Evolutionary conservation across 2,113 vertebrate species (phyloP), one percentile per base, ranked within the genome.

Genomic region (Saccopteryx bilineata): DNA sequence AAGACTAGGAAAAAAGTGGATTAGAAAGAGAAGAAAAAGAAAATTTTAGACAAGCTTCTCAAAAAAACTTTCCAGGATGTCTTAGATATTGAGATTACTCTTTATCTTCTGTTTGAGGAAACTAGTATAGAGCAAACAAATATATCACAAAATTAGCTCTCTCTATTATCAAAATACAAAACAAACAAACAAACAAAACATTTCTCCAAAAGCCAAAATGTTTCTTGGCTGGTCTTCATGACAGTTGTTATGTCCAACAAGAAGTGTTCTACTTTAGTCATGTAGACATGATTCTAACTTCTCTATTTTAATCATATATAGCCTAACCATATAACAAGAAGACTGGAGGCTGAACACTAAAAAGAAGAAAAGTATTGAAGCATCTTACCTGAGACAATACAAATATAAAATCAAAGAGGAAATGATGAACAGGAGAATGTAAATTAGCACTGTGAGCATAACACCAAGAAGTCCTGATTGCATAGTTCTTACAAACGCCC

Each of bases 301-400:
- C 39, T 39, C 39, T 39, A 39, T 39, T 39, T 39, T 39, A 39
- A 13, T 78, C 39, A 86, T 5, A 91, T n/a, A 82, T 6, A 92
- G 9, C 11, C 54, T 9, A 61, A 23, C 13, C 48, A 1, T 65
- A 10, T 18, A 23, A 26, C 9, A 50, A 24, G 5, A 69, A 63
- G 10, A 75, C 7, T 54, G 0, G 5, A 97, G 12, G 5, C 33
- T 66, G 24, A 95, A 8, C 2, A 91, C 6, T 23, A n/a, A 5
- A 18, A 79, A 78, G 12, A 69, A 66, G 7, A 5, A 39, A 33
- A 92, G 75, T 50, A 92, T 1, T 50, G 14, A 48, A 89, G 15
- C 61, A 0, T 18, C 97, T 98, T 97, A 99, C 99, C 99, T 99
- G 97, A 99, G 98, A 86, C 99, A 97, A 97, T 99, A 99, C 33